Base-by-base conservation (phyloP, 2,113 vertebrate species). In the Odocoileus virginianus region DNA sequence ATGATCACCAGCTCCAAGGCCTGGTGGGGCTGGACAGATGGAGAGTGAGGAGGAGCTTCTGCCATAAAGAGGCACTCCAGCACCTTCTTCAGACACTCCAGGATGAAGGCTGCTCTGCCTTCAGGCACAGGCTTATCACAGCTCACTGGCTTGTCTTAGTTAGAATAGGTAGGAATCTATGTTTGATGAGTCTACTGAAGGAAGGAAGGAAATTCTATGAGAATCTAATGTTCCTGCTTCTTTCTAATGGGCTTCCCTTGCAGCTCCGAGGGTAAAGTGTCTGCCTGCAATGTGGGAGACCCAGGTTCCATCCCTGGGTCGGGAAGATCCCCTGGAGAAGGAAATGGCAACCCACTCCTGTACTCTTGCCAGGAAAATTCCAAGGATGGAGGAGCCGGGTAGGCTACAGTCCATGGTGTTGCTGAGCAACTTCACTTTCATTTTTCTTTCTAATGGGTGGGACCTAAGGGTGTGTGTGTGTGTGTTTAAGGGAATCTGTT, bases 1-100 rank as follows among this genome's bases (percentile, higher is more conserved):
- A 94, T 87, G 91, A 97, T 94, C 89, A 74, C 64, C 84, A 95
- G 67, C 93, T 88, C 74, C 57, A 36, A 61, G 87, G 64, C 10
- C 58, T 89, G 87, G 67, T 81, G 94, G 83, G 89, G 64, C 67
- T 93, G 82, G 95, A 87, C 43, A 92, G 93, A 89, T 93, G 94
- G 94, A 95, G 82, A 61, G 86, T 47, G 55, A 61, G 61, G 60
- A 78, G 82, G 92, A 78, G n/a, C 57, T 93, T 91, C 54, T n/a
- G 6, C 71, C 13, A 45, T n/a, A 33, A 57, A 71, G 85, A 96
- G 33, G 11, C 55, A 30, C 97, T 95, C 57, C 81, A 64, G 6
- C 14, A 27, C 17, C 54, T 83, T 94, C 95, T 86, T 81, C 5
- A 4, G 94, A 87, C 94, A 84, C 23, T 55, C 50, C 33, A 67